Evolutionary conservation across 2,797 vertebrate genomes (phyloP), one percentile per base, ranked within the genome.

Genomic region (Novumbra hubbsi): DNA sequence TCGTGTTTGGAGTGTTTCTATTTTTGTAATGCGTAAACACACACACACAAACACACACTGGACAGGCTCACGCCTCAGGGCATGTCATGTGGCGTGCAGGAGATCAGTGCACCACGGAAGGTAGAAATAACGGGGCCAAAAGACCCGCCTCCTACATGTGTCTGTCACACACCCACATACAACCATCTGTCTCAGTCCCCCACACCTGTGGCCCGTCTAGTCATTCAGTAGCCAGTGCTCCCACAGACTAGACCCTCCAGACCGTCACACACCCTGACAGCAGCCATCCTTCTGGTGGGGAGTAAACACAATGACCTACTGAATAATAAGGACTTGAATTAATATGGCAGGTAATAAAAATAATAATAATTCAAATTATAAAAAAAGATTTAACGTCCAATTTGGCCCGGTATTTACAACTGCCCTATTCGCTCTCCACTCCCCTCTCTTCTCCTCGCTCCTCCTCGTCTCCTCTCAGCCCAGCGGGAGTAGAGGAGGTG

Each of bases 301-400:
- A 77, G 63, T 77, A 81, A 73, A 85, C 80, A 72, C 85, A 86
- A 86, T 88, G 83, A 86, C 80, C 78, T 82, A 84, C 85, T 76
- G 57, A 86, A 76, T 86, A 88, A 90, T 90, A 89, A 92, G 90
- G 87, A 83, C 72, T 72, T 30, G 85, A 90, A 89, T 89, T 81
- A 90, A 88, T 86, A 87, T 74, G 76, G 78, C 75, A 83, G 83
- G 72, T 73, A 77, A 77, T 75, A 76, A 27, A 78, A 67, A 71
- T 72, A 76, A 75, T 76, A 45, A 45, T 6, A 45, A 45, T 80
- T 75, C 73, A 74, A 81, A 87, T 38, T 38, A 38, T 5, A 38
- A 38, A 85, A 74, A 81, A 87, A 85, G 76, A 78, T 70, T 84
- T 76, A 88, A 88, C 73, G 74, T 90, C 78, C 71, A 84, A 81